Conservation (phyloP, 2,113 vertebrate species). For the Rhinoderma darwinii region DNA sequence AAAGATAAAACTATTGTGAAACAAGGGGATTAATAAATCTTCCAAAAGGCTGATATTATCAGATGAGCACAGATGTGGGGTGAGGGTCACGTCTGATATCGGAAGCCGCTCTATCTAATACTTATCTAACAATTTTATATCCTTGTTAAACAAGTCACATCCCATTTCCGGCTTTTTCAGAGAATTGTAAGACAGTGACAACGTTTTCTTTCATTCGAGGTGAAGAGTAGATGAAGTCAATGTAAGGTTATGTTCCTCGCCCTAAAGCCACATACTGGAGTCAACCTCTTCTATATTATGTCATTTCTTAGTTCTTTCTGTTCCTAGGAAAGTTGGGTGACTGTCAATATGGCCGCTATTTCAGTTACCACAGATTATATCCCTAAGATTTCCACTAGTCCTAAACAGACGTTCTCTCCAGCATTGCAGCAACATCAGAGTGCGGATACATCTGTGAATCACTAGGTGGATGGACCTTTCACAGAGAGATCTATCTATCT, state of each 20-base stretch:
- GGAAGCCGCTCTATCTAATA: neutral
- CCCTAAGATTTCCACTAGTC: too few species aligned
- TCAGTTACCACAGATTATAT: too few species aligned
- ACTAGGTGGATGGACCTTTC: too few species aligned
- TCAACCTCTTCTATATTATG: too few species aligned
- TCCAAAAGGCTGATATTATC: slow-evolving; percentile 12
- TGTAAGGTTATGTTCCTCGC: neutral
- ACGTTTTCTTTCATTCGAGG: neutral
- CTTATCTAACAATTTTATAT: slow-evolving; percentile 12
- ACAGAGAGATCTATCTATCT: neutral
- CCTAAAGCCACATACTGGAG: too few species aligned
- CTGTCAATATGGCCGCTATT: too few species aligned
- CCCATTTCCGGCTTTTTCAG: neutral
- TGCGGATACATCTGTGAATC: too few species aligned
- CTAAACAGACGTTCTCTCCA: too few species aligned
- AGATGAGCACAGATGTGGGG: slow-evolving; percentile 1
- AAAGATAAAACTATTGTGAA: slow-evolving; percentile 29
- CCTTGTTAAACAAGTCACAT: neutral
- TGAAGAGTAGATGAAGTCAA: neutral
- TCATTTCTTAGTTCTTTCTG: too few species aligned
- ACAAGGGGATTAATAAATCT: slow-evolving; percentile 8
- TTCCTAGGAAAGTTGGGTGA: too few species aligned
- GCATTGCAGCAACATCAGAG: too few species aligned
- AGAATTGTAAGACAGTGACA: neutral
- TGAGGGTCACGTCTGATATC: neutral